A percentile compares a stretch with the other conserved stretches of the same genome.
These are phyloP conservation scores for Falco berigora DNA, from an alignment of 2,797 vertebrate genomes.

Conservation along the genomic window DNA sequence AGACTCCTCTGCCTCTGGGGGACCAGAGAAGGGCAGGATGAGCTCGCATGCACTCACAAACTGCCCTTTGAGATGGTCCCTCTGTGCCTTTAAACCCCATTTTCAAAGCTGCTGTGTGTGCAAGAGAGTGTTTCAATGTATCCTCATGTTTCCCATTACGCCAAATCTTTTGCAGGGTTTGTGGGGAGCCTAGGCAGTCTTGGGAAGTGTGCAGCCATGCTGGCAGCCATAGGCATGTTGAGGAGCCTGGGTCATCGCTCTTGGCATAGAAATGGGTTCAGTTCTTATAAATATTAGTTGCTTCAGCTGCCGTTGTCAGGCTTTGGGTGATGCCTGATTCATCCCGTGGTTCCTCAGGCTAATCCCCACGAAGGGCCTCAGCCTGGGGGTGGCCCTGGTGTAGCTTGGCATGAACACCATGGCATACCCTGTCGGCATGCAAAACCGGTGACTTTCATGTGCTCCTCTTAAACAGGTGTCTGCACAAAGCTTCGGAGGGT, in stretches of 20 bases:
- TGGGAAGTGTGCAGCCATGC: neutral
- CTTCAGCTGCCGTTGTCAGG: fast-evolving
- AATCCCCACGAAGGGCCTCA: neutral
- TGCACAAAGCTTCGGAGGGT: neutral
- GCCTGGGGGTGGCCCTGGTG: neutral
- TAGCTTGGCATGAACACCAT: fast-evolving
- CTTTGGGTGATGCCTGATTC: neutral
- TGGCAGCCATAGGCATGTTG: fast-evolving
- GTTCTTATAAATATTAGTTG: neutral
- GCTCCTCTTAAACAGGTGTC: conserved; percentile 14
- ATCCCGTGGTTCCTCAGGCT: neutral
- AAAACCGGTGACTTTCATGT: neutral
- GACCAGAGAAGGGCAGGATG: neutral
- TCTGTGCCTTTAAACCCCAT: neutral
- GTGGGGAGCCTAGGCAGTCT: neutral
- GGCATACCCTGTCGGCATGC: neutral
- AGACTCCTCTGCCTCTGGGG: neutral
- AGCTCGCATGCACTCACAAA: neutral
- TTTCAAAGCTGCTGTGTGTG: neutral
- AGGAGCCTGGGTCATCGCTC: fast-evolving
- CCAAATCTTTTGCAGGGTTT: neutral
- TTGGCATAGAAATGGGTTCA: neutral
- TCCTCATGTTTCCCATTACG: neutral
- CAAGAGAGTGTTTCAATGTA: neutral
- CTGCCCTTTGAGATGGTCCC: neutral